These are phyloP conservation scores for Calliphora vomitoria DNA, from an alignment of 2,888 invertebrate species.

Conservation along the genomic window DNA sequence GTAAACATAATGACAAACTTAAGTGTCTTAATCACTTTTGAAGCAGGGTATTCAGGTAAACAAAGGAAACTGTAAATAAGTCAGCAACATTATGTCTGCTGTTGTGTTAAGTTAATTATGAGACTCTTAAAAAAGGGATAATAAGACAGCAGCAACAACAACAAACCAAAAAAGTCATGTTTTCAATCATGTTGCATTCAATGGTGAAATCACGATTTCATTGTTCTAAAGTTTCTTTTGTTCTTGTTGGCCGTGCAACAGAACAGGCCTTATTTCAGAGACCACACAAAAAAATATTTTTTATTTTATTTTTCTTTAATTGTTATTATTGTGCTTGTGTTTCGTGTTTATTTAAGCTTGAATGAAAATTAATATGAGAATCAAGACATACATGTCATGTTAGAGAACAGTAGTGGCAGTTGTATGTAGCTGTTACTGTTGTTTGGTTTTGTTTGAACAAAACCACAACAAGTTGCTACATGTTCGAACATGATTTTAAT, in stretches of 20 bases:
- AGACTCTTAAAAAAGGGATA: slow-evolving; percentile 64
- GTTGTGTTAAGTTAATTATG: slow-evolving; percentile 65
- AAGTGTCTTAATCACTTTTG: background rate
- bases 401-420: slow-evolving; percentile 35
- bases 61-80: slow-evolving; percentile 26
- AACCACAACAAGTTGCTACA: slow-evolving; percentile 62
- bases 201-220: slow-evolving; percentile 69
- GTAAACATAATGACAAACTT: background rate
- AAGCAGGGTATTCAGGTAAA: background rate
- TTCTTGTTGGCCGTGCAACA: background rate
- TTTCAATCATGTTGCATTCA: slow-evolving; percentile 67
- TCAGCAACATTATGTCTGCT: slow-evolving; percentile 45
- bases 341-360: slow-evolving; percentile 46
- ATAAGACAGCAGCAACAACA: slow-evolving; percentile 53
- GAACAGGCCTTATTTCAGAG: slow-evolving; percentile 21
- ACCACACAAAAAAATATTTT: slow-evolving; percentile 57
- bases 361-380: slow-evolving; percentile 62
- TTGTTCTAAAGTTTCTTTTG: slow-evolving; percentile 56
- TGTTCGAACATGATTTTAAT: slow-evolving; percentile 49
- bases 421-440: slow-evolving; percentile 33
- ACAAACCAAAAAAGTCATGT: slow-evolving; percentile 36
- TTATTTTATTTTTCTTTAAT: background rate
- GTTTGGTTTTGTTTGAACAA: slow-evolving; percentile 58
- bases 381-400: slow-evolving; percentile 36
- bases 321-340: background rate